phyloP scores from a whole-genome alignment of 1,140 invertebrate species.

The Leptoteleia sp. region DNA sequence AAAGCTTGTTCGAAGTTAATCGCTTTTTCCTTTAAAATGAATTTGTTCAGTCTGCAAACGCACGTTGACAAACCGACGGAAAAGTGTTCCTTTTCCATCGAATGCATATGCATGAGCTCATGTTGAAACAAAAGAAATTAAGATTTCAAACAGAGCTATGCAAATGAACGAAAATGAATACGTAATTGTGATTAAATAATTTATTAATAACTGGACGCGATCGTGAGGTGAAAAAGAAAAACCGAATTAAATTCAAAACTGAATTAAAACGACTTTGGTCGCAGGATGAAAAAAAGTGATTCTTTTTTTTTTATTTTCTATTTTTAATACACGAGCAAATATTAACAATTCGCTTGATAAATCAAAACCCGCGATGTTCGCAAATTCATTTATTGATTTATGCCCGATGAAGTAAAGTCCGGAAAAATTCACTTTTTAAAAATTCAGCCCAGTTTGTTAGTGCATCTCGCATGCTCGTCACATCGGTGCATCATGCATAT shows the following conservation, averaged over 20 bases:
- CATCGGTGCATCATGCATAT: no score
- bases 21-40: conserved; percentile 47
- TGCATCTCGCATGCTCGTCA: conserved; percentile 1
- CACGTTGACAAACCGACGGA: conserved; percentile 34
- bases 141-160: conserved; percentile 12
- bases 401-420: conserved; percentile 10
- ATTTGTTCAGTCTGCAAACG: conserved; percentile 25
- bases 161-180: conserved; percentile 28
- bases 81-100: conserved; percentile 21
- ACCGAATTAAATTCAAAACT: neutral
- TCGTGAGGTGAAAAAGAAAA: neutral
- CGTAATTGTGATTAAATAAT: conserved; percentile 32
- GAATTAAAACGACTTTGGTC: neutral
- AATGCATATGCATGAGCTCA: conserved; percentile 24
- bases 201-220: conserved; percentile 9
- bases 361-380: conserved; percentile 10
- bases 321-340: conserved; percentile 17
- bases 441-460: conserved; percentile 11
- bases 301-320: no score
- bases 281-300: neutral
- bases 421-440: conserved; percentile 16
- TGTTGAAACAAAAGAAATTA: conserved; percentile 34
- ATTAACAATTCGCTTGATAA: conserved; percentile 11
- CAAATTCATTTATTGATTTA: conserved; percentile 10
- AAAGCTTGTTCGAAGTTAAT: conserved; percentile 42